Evolutionary conservation across 2,113 vertebrate species (phyloP).

Genomic region (Podarcis cretensis): DNA sequence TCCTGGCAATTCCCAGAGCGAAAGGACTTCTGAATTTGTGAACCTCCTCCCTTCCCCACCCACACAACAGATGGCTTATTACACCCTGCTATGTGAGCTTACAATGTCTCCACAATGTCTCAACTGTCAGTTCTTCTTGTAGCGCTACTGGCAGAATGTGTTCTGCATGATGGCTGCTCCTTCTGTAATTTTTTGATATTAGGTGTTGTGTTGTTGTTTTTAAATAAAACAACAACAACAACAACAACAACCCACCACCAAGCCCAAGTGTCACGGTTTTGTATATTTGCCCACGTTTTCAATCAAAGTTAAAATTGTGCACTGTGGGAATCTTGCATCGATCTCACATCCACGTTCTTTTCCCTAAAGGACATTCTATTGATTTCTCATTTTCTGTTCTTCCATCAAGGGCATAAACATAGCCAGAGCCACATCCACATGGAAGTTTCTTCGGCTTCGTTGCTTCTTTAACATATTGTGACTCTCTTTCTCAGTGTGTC

Average conservation of each 20-base stretch:
- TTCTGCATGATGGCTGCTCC: neutral
- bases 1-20: neutral
- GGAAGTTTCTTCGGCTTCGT: neutral
- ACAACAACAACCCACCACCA: too few species aligned
- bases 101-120: constrained; percentile 11
- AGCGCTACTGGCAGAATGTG: constrained; percentile 4
- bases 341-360: neutral
- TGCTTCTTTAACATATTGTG: neutral
- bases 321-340: neutral
- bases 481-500: neutral
- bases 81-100: constrained; percentile 21
- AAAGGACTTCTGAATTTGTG: constrained; percentile 9
- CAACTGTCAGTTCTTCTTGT: constrained; percentile 2
- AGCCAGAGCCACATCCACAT: neutral
- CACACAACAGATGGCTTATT: constrained; percentile 28
- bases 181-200: constrained; percentile 6
- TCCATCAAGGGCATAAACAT: neutral
- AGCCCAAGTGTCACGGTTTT: neutral
- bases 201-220: neutral
- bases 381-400: neutral
- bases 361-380: neutral
- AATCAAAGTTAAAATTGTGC: neutral
- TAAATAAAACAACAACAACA: neutral
- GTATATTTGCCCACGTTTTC: constrained; percentile 3
- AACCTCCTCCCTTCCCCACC: constrained; percentile 4